Evolutionary conservation across 2,888 invertebrate species (phyloP).

Genomic region (Pherbina coryleti): DNA sequence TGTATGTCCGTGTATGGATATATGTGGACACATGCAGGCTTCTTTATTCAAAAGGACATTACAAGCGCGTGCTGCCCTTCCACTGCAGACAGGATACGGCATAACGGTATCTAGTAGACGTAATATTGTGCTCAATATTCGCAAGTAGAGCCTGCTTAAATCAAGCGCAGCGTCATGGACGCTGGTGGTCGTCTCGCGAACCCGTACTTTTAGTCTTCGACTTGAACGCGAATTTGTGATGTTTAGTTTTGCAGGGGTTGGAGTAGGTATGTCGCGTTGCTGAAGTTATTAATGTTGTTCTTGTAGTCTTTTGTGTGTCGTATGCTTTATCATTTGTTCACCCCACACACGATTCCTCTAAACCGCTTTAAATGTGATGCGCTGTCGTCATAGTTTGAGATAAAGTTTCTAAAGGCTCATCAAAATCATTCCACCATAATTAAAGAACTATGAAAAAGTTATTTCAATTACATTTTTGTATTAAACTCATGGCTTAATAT

Average conservation of each 20-base stretch:
- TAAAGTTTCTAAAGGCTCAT: too few species aligned
- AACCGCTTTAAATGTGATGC: not conserved
- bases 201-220: conserved; percentile 26
- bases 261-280: not conserved
- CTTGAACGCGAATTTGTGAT: conserved; percentile 22
- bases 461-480: too few species aligned
- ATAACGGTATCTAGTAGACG: conserved; percentile 41
- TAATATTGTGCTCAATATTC: conserved; percentile 44
- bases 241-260: conserved; percentile 17
- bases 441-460: too few species aligned
- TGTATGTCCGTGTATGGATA: conserved; percentile 10
- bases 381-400: too few species aligned
- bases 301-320: conserved; percentile 14
- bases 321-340: not conserved
- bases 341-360: not conserved
- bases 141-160: conserved; percentile 42
- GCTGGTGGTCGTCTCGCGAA: conserved; percentile 40
- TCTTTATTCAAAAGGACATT: conserved; percentile 50
- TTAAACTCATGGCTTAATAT: too few species aligned
- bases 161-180: conserved; percentile 35
- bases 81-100: conserved; percentile 40
- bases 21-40: conserved; percentile 33
- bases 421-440: too few species aligned
- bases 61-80: conserved; percentile 44
- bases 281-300: not conserved